Evolutionary conservation across 1,140 invertebrate species (phyloP).

Genomic region (Hylaeus anthracinus): DNA sequence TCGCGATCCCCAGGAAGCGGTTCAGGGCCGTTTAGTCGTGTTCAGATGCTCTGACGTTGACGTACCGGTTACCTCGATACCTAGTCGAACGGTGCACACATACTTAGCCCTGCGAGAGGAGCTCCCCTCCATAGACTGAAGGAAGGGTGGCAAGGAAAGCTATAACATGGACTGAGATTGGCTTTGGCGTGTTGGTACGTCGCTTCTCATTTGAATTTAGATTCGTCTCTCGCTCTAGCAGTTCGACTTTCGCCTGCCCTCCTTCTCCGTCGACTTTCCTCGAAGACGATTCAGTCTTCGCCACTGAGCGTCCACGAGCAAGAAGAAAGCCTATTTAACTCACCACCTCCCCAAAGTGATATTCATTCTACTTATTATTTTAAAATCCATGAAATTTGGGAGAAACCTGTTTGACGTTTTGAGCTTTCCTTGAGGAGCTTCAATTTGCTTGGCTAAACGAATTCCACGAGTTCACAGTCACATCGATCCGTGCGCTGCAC

Average conservation of each 20-base stretch:
- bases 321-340: neutral
- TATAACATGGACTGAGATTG: slow-evolving; percentile 71
- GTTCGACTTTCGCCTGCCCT: neutral
- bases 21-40: slow-evolving; percentile 53
- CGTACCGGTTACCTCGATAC: slow-evolving; percentile 59
- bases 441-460: slow-evolving; percentile 24
- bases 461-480: neutral
- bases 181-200: slow-evolving; percentile 64
- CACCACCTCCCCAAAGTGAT: neutral
- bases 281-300: slow-evolving; percentile 6
- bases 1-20: slow-evolving; percentile 32
- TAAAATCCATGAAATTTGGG: slow-evolving; percentile 27
- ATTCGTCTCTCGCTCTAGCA: slow-evolving; percentile 65
- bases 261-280: neutral
- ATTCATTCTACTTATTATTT: no score
- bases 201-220: slow-evolving; percentile 77
- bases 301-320: neutral
- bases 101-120: slow-evolving; percentile 8
- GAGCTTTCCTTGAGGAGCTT: neutral
- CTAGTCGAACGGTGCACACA: slow-evolving; percentile 24
- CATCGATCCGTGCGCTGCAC: no score
- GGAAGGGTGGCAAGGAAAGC: slow-evolving; percentile 48
- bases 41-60: slow-evolving; percentile 60
- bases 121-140: neutral
- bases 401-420: slow-evolving; percentile 39